Conservation (phyloP, 2,888 invertebrate genomes). For the Chloroclystis v-ata region DNA sequence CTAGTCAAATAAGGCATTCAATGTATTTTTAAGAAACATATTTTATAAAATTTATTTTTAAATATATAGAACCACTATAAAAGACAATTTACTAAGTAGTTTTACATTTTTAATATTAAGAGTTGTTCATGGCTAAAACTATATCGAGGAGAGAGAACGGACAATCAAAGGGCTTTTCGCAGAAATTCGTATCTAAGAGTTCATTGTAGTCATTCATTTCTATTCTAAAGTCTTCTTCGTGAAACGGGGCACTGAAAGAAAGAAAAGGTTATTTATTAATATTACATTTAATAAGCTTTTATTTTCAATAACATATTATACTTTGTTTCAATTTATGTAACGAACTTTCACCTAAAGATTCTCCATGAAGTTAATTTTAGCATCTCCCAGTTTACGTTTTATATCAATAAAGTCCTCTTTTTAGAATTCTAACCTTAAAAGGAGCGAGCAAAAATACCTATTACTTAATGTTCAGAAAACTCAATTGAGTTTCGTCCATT, state of each 20-base stretch:
- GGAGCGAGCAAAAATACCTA: background rate
- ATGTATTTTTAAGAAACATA: too few species aligned
- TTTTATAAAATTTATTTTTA: too few species aligned
- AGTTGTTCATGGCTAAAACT: constrained; percentile 47
- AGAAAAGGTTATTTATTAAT: constrained; percentile 18
- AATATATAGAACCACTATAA: too few species aligned
- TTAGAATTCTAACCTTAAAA: background rate
- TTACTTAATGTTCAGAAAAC: background rate
- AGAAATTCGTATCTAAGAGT: constrained; percentile 47
- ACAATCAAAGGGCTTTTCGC: constrained; percentile 51
- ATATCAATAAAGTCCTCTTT: background rate
- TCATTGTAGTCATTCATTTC: constrained; percentile 54
- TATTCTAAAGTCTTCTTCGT: constrained; percentile 51
- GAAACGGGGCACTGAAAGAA: constrained; percentile 53
- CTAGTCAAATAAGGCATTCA: too few species aligned
- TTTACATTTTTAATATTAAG: background rate
- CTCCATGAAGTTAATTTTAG: too few species aligned
- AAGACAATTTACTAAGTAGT: too few species aligned
- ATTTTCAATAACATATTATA: too few species aligned
- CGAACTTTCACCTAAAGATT: too few species aligned
- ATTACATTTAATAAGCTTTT: too few species aligned
- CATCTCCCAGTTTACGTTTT: too few species aligned
- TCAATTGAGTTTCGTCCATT: constrained; percentile 6
- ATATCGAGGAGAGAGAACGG: constrained; percentile 58
- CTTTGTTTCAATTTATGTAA: too few species aligned